Evolutionary conservation across 2,888 invertebrate species (phyloP), one percentile per base, ranked within the genome.

Genomic region (Baronia brevicornis): DNA sequence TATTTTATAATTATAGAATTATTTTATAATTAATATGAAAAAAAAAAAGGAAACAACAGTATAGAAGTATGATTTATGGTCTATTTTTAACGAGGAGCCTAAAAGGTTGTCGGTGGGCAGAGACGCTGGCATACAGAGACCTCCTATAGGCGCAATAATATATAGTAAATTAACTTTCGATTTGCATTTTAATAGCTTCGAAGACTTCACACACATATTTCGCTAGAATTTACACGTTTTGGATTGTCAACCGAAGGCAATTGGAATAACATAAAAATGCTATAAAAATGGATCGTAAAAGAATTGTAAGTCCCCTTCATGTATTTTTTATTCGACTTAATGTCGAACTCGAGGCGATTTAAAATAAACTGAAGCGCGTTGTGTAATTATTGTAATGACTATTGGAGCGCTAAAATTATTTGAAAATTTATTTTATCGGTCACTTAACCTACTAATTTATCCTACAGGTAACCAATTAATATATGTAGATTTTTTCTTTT

Each of bases 221-320:
- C 57, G 67, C 78, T 82, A 82, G 74, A 77, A 65, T 74, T 78
- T 75, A 78, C 69, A 64, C 62, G 60, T 52, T 54, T 63, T 61
- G 60, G 58, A 74, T 77, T 78, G 75, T 78, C 79, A 74, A 64
- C 62, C 54, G 51, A 60, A 46, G 58, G 74, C 74, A 75, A 82
- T 82, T 74, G 77, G 51, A 70, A 73, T 69, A 43, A 53, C 61
- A 77, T 84, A 80, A 80, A 82, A 79, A 71, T 50, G 54, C 70
- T 66, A 71, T 84, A 80, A 80, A 78, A 59, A 60, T 50, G 41
- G 60, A 54, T 79, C 82, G 77, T 84, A 80, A 84, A 82, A 72
- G 58, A 59, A 68, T 69, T 75, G 71, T 71, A 70, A 66, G 67
- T 59, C 56, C 44, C 52, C 48, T 60, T 65, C 57, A 59, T 51